Conservation (phyloP, 2,113 vertebrate genomes). For the Antechinus flavipes region DNA sequence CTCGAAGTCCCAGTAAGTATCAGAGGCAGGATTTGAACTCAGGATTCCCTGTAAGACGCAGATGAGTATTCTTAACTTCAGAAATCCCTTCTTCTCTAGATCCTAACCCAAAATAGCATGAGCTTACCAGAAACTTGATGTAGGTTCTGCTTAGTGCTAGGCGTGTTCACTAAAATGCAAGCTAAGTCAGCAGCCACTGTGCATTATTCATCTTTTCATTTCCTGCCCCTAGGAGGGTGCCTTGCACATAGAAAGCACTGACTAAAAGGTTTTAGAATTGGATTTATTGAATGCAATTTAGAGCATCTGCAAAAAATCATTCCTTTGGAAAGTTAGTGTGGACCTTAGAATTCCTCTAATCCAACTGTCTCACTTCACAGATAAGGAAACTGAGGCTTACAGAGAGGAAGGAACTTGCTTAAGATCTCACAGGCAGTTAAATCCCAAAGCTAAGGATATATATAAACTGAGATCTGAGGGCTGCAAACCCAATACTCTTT, state of each 20-base stretch:
- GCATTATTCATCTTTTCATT: not conserved
- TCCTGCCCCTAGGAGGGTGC: not conserved
- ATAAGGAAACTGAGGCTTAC: accelerated
- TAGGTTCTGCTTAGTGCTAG: not conserved
- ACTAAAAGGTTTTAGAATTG: not conserved
- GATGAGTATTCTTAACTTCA: not conserved
- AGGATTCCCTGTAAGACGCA: not conserved
- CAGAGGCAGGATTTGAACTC: not conserved
- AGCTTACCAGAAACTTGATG: not conserved
- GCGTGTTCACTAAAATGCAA: not conserved
- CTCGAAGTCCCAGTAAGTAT: not conserved
- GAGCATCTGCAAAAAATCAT: not conserved
- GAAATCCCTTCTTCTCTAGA: not conserved
- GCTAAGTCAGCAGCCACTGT: not conserved
- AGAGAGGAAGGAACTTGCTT: not conserved
- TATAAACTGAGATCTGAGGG: not conserved
- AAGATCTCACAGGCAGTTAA: not conserved
- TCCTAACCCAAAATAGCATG: not conserved
- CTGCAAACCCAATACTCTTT: not conserved
- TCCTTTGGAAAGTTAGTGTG: not conserved
- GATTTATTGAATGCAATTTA: not conserved
- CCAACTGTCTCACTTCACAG: not conserved
- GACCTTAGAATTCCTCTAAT: not conserved
- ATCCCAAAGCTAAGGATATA: not conserved
- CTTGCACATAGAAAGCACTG: not conserved